phyloP scores from a whole-genome alignment of 2,797 vertebrate species.

The Cryptoprocta ferox region DNA sequence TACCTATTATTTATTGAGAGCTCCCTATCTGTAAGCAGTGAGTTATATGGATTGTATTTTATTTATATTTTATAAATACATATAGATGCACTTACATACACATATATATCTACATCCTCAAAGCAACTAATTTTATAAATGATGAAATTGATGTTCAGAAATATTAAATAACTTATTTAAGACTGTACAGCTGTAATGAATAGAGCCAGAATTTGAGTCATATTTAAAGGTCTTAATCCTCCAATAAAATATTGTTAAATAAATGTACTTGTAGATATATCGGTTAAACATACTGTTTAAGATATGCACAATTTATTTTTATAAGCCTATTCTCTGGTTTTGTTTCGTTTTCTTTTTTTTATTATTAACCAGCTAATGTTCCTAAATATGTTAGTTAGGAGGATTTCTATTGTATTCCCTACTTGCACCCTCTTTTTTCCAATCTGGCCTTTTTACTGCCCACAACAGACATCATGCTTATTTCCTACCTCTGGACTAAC shows the following conservation, averaged over 20 bases:
- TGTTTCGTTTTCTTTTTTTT: background rate
- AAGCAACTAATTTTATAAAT: conserved; percentile 36
- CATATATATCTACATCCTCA: background rate
- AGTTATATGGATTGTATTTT: background rate
- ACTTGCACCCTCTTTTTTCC: background rate
- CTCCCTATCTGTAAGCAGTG: background rate
- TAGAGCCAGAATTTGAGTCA: background rate
- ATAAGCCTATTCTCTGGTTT: background rate
- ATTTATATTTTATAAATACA: background rate
- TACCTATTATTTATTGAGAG: background rate
- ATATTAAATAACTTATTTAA: conserved; percentile 42
- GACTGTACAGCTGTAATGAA: background rate
- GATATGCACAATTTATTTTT: background rate
- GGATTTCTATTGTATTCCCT: background rate
- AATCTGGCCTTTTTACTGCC: background rate
- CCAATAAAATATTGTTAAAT: background rate
- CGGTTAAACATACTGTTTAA: conserved; percentile 15
- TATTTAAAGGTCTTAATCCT: background rate
- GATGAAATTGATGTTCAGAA: conserved; percentile 17
- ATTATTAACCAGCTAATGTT: background rate
- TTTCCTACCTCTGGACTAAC: background rate
- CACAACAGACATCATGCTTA: background rate
- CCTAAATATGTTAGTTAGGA: background rate
- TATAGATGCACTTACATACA: background rate
- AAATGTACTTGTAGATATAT: background rate